Conservation (phyloP, 2,888 invertebrate genomes). For the Amiota minor region DNA sequence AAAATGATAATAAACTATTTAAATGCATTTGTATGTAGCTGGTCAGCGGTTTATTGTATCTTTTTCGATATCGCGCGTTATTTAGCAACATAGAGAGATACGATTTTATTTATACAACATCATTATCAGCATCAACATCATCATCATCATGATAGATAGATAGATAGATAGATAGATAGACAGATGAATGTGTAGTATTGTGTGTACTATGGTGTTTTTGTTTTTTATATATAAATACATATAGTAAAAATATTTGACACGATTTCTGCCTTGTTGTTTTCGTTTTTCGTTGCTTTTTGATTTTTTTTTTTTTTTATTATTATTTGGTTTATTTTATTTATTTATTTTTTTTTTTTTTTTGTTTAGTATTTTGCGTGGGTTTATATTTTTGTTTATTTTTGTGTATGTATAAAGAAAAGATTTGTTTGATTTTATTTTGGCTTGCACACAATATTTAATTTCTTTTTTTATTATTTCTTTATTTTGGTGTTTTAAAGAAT, state of each 20-base stretch:
- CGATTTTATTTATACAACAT: no score
- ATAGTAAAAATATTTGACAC: conserved; percentile 20
- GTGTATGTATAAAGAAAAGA: neutral
- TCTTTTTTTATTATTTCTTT: conserved; percentile 8
- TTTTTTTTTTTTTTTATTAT: no score
- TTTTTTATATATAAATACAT: neutral
- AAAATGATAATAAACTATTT: conserved; percentile 2
- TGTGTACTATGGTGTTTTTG: neutral
- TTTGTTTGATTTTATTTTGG: conserved; percentile 8
- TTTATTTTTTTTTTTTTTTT: conserved; percentile 1
- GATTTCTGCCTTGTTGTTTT: neutral
- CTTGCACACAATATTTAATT: neutral
- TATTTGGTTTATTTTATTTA: conserved; percentile 20
- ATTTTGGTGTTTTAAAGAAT: conserved; percentile 1
- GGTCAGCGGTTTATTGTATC: no score
- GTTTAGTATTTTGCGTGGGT: neutral
- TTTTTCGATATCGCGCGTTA: no score
- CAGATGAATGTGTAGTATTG: neutral
- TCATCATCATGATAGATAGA: no score
- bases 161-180: no score
- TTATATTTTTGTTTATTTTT: conserved; percentile 12
- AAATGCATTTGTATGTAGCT: neutral
- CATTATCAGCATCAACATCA: no score
- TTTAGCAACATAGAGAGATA: no score
- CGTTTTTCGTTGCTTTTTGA: conserved; percentile 4